Percentiles rank a stretch among this genome's conserved stretches.
These are phyloP conservation scores for Ellobius talpinus DNA, from an alignment of 2,113 vertebrate genomes.

Conservation along the genomic window DNA sequence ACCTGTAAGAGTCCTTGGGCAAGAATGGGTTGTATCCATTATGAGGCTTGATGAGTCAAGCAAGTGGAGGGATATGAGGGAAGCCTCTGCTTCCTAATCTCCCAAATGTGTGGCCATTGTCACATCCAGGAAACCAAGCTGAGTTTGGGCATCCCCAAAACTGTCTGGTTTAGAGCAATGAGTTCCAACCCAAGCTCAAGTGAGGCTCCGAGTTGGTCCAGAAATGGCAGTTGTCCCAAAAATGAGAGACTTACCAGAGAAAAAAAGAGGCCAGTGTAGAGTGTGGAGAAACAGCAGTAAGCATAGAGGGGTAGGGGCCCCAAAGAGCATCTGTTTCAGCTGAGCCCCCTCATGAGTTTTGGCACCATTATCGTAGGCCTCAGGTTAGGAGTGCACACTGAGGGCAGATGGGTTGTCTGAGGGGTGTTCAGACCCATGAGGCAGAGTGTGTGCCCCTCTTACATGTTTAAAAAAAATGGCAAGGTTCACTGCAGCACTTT, in stretches of 20 bases:
- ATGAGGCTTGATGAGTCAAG: background rate
- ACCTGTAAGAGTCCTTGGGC: background rate
- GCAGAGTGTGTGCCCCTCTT: background rate
- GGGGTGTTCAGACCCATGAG: background rate
- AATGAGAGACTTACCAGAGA: background rate
- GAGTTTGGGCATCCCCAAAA: background rate
- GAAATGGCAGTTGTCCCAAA: background rate
- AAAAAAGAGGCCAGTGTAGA: background rate
- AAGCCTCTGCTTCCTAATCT: background rate
- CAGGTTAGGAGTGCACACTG: background rate
- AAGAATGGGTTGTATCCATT: background rate
- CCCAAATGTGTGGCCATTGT: background rate
- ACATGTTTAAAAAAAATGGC: background rate
- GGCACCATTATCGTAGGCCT: background rate
- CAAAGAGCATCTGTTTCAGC: background rate
- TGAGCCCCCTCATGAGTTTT: background rate
- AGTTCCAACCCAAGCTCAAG: background rate
- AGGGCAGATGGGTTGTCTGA: background rate
- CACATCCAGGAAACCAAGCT: background rate
- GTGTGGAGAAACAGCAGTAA: background rate
- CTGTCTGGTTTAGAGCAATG: background rate
- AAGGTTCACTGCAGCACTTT: background rate
- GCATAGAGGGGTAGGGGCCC: background rate
- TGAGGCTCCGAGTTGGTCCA: background rate
- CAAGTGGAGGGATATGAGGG: background rate